Percentiles rank a stretch among this genome's conserved stretches.
Conservation (phyloP, 2,797 vertebrate genomes). For the Thunnus albacares region DNA sequence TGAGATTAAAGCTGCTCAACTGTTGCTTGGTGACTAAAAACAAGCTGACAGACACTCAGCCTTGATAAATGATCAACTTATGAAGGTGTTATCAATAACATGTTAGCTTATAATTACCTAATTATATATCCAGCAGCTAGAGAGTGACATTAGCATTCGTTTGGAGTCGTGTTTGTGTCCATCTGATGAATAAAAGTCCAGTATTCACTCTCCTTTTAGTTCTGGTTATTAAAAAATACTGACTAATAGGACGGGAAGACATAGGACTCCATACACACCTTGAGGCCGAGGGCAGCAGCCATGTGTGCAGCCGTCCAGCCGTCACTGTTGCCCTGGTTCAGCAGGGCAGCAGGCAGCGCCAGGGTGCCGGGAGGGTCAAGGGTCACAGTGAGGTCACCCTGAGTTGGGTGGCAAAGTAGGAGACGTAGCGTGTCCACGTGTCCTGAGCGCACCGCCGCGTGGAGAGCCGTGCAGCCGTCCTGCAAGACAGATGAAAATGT, state of each 20-base stretch:
- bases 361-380: slow-evolving; percentile 56
- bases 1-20: not conserved
- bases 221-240: no score
- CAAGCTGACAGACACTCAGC: no score
- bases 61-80: no score
- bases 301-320: slow-evolving; percentile 96
- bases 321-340: slow-evolving; percentile 92
- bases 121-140: not conserved
- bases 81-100: not conserved
- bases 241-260: no score
- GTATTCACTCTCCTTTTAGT: no score
- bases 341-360: slow-evolving; percentile 86
- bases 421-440: slow-evolving; percentile 90
- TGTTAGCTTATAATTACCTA: not conserved
- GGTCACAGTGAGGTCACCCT: slow-evolving; percentile 72
- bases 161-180: no score
- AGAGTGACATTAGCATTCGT: not conserved
- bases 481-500: slow-evolving; percentile 62
- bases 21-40: no score
- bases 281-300: slow-evolving; percentile 94
- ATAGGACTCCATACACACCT: slow-evolving; percentile 82
- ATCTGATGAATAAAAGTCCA: no score
- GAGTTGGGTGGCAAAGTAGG: slow-evolving; percentile 87
- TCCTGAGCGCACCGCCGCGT: slow-evolving; percentile 91
- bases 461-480: slow-evolving; percentile 93